Evolutionary conservation across 2,888 invertebrate species (phyloP), one percentile per base, ranked within the genome.

Genomic region (Corbicula japonica): DNA sequence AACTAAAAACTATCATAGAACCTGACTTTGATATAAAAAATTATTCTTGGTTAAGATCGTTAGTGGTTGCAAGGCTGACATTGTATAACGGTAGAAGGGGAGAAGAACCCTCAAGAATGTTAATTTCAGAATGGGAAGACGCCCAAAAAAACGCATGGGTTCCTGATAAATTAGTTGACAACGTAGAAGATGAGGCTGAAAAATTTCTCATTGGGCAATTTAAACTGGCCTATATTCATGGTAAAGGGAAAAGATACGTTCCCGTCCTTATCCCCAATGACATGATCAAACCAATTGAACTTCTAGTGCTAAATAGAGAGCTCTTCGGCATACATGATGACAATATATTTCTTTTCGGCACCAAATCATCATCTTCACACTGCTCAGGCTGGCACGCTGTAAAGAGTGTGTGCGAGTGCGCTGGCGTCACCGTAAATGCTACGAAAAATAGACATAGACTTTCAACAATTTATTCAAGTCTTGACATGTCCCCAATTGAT

Each of bases 381-480:
- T 77, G 77, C 44, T 80, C 80, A 34, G 77, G 73, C 18, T 78
- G 80, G 75, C 80, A 83, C 71, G 75, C 83, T 32, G 77, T 83
- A 6, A 28, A 23, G 12, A 34, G 28, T 44, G 72, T 80, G 23
- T 80, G 80, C 28, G 18, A 63, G 18, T 38, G 12, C 38, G 77
- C 68, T 26, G 62, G 61, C 1, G 48, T 71, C 3, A 12, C 35
- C 4, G 48, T 80, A 5, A 79, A 72, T 70, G 76, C 76, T 4
- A 80, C 75, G 18, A 70, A 41, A 60, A 80, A 80, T 46, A 60
- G 84, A 26, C 83, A 85, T 52, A 54, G 80, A 26, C 50, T 50
- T 5, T 85, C 83, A 41, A 69, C 83, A 26, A 26, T 83, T 15
- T 83, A 62, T 63, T 68, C 80, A 3, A 66, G 73, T 48, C 46